Evolutionary conservation across 2,888 invertebrate genomes (phyloP).

Genomic region (Eumacrocentrus americanus): DNA sequence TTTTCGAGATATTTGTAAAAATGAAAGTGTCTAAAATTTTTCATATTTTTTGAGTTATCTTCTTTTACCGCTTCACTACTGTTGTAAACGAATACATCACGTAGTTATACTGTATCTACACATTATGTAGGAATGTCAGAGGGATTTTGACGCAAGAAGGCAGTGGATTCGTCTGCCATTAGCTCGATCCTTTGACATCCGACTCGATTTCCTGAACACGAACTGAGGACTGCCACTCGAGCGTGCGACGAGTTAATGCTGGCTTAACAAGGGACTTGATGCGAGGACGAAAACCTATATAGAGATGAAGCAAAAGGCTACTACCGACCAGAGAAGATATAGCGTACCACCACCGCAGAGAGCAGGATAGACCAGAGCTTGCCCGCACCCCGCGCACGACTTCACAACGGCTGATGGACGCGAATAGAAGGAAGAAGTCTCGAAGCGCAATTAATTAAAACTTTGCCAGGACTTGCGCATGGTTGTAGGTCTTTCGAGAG

Average conservation of each 20-base stretch:
- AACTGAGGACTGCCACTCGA: conserved; percentile 18
- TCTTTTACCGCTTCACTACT: too few relatives aligned
- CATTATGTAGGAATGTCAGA: background rate
- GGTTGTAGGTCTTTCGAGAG: background rate
- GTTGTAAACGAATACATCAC: too few relatives aligned
- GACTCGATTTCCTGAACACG: conserved; percentile 30
- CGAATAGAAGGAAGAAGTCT: conserved; percentile 16
- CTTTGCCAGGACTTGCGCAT: conserved; percentile 14
- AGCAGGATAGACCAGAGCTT: background rate
- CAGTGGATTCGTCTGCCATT: background rate
- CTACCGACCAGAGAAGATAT: conserved; percentile 8
- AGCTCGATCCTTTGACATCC: conserved; percentile 36
- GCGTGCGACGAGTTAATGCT: conserved; percentile 34
- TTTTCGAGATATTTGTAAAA: too few relatives aligned
- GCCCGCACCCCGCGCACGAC: background rate
- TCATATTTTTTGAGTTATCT: too few relatives aligned
- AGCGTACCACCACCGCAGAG: background rate
- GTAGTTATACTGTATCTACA: background rate
- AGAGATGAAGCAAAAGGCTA: conserved; percentile 19
- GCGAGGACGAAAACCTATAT: conserved; percentile 14
- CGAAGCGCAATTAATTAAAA: conserved; percentile 25
- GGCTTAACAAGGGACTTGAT: conserved; percentile 34
- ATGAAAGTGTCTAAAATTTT: too few relatives aligned
- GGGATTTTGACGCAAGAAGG: background rate
- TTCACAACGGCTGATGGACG: conserved; percentile 1